phyloP scores from a whole-genome alignment of 2,888 invertebrate species.

The Nemotelus pantherinus region DNA sequence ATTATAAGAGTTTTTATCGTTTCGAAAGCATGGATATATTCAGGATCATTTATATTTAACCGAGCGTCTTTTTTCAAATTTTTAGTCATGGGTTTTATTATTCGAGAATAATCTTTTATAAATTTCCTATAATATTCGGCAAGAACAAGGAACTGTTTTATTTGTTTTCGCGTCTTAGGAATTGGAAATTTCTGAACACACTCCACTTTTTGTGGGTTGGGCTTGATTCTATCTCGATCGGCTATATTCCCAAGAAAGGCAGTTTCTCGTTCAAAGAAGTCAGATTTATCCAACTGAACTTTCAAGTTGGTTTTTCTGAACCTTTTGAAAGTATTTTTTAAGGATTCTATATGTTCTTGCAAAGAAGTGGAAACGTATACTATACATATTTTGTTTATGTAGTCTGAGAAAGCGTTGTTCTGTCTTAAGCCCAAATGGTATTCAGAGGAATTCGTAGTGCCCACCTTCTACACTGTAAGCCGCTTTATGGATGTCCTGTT shows the following conservation, averaged over 20 bases:
- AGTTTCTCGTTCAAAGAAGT: slow-evolving; percentile 51
- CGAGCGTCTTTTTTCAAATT: too few relatives aligned
- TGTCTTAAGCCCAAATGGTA: slow-evolving; percentile 61
- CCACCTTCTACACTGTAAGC: slow-evolving; percentile 36
- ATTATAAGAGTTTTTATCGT: slow-evolving; percentile 24
- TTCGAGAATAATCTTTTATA: slow-evolving; percentile 4
- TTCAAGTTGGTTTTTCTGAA: neutral
- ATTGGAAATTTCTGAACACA: slow-evolving; percentile 52
- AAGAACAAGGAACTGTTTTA: slow-evolving; percentile 48
- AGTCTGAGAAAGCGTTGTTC: slow-evolving; percentile 57
- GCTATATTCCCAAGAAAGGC: slow-evolving; percentile 55
- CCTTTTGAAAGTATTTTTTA: too few relatives aligned
- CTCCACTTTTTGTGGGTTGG: slow-evolving; percentile 52
- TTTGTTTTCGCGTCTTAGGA: slow-evolving; percentile 49
- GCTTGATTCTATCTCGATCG: slow-evolving; percentile 51
- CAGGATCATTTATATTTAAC: too few relatives aligned
- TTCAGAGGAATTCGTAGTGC: slow-evolving; percentile 51
- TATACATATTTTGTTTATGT: slow-evolving; percentile 51
- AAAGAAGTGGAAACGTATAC: slow-evolving; percentile 48
- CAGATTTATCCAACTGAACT: neutral
- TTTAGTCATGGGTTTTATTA: too few relatives aligned
- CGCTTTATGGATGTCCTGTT: slow-evolving; percentile 49
- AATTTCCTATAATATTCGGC: too few relatives aligned
- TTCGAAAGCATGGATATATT: slow-evolving; percentile 13
- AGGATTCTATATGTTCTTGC: too few relatives aligned